Base-by-base conservation (phyloP, 2,113 vertebrate genomes). In the Xenopus borealis region DNA sequence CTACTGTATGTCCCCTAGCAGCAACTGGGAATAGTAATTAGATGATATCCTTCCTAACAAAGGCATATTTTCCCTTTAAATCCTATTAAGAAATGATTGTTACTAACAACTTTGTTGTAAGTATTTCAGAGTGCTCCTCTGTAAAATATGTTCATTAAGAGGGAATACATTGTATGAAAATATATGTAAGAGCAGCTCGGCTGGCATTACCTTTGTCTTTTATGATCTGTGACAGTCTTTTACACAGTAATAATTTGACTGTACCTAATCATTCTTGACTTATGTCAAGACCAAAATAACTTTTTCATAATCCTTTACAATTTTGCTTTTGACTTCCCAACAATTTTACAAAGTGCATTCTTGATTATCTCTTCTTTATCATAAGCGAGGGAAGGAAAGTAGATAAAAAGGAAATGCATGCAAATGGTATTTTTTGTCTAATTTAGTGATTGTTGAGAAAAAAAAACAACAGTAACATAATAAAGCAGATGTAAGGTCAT, bases 71-170 rank as follows among this genome's bases (percentile, higher is more conserved):
- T n/a, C n/a, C n/a, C n/a, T n/a, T n/a, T n/a, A n/a, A n/a, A n/a
- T n/a, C n/a, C n/a, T n/a, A n/a, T n/a, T n/a, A n/a, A n/a, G n/a
- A n/a, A n/a, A n/a, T n/a, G n/a, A n/a, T n/a, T n/a, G n/a, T n/a
- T n/a, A n/a, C n/a, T n/a, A n/a, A n/a, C n/a, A n/a, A n/a, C n/a
- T n/a, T n/a, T n/a, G n/a, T n/a, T n/a, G n/a, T n/a, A n/a, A n/a
- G n/a, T n/a, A n/a, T n/a, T n/a, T n/a, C n/a, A n/a, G n/a, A n/a
- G n/a, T 45, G 16, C 5, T 69, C 16, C 11, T 76, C 27, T 52
- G 18, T 63, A 1, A n/a, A 53, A 69, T n/a, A 52, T 57, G 62
- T 44, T 76, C 63, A 69, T 69, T 69, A 69, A 53, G 20, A 63
- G 57, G 40, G 45, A 63, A 55, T 63, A 63, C 14, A 2, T 55